Percentiles rank a stretch among this genome's conserved stretches.
Conservation (phyloP, 2,797 vertebrate species). For the Lithobates pipiens region DNA sequence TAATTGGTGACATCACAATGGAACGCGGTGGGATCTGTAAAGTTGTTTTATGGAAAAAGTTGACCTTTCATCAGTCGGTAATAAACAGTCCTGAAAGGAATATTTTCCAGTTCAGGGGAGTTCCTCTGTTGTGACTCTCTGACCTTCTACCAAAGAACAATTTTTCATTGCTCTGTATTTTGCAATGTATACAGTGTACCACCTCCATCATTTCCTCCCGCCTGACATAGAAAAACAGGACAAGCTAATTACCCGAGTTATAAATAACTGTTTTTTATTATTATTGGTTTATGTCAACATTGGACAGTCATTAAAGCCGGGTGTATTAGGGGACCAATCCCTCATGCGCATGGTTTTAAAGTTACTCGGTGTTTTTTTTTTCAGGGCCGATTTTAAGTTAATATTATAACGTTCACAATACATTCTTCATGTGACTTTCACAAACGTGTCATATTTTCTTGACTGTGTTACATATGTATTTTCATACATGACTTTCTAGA, state of each 20-base stretch:
- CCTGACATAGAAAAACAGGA: conserved; percentile 26
- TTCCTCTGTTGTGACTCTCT: neutral
- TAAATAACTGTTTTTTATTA: neutral
- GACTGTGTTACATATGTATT: too few relatives aligned
- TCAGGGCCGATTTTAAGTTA: neutral
- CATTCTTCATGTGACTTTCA: neutral
- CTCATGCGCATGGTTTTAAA: conserved; percentile 21
- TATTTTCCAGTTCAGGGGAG: conserved; percentile 33
- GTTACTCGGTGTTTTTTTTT: neutral
- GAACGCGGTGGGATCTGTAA: neutral
- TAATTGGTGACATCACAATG: neutral
- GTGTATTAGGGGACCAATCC: neutral
- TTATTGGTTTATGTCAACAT: conserved; percentile 15
- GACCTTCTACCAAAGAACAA: conserved; percentile 3
- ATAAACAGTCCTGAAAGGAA: neutral
- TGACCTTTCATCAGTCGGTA: neutral
- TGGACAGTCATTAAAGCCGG: neutral
- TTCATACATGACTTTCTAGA: too few relatives aligned
- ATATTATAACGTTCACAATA: neutral
- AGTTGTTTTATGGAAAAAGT: conserved; percentile 17
- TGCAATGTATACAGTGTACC: neutral
- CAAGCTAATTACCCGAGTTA: neutral
- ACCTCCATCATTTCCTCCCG: conserved; percentile 3
- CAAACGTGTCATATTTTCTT: neutral
- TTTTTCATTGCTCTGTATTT: conserved; percentile 19